Evolutionary conservation across 1,140 invertebrate genomes (phyloP).

Genomic region (Trichonephila clavipes): DNA sequence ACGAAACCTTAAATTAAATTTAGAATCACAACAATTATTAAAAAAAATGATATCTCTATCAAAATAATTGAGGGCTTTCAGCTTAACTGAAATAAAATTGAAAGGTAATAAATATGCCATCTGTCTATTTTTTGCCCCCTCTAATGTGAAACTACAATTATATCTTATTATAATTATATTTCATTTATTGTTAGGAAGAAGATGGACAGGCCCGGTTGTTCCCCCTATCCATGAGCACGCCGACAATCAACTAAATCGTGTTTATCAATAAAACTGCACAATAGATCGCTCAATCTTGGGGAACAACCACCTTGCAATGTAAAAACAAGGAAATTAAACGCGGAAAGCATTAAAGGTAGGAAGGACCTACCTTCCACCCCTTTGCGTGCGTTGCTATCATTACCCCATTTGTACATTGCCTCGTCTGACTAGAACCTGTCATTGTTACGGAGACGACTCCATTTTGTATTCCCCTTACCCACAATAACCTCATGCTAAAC

Average conservation of each 20-base stretch:
- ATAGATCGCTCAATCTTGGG: not conserved
- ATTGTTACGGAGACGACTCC: constrained; percentile 64
- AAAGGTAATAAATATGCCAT: not conserved
- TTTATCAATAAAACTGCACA: constrained; percentile 1
- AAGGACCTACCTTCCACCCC: not conserved
- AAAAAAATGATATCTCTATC: not conserved
- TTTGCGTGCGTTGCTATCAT: constrained; percentile 61
- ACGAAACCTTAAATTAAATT: not conserved
- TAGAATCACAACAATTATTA: not conserved
- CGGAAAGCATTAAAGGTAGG: constrained; percentile 18
- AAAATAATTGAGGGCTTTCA: not conserved
- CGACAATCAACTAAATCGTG: not conserved
- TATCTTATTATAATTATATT: constrained; percentile 16
- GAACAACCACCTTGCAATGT: not conserved
- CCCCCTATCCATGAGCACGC: not conserved
- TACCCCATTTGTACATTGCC: constrained; percentile 55
- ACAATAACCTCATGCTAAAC: constrained; percentile 46
- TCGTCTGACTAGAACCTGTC: constrained; percentile 48
- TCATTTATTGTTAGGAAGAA: not conserved
- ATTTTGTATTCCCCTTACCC: constrained; percentile 9
- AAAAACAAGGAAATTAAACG: constrained; percentile 51
- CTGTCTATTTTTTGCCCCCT: not conserved
- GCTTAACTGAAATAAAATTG: not conserved
- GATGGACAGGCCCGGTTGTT: not conserved
- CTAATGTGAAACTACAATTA: not conserved